Conservation (phyloP, 2,888 invertebrate species). For the Leptopilina drosophilae region DNA sequence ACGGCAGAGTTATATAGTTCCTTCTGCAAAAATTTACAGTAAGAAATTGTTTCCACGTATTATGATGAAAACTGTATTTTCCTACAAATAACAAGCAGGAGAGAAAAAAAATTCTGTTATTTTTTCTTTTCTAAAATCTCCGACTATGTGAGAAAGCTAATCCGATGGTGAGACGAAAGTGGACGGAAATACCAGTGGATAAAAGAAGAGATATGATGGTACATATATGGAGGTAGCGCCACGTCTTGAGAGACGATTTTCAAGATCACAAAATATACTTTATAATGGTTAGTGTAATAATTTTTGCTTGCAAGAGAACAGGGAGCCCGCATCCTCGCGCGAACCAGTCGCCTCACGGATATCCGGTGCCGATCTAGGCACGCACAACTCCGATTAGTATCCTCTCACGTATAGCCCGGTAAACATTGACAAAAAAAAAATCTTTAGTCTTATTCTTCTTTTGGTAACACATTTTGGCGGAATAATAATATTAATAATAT, state of each 20-base stretch:
- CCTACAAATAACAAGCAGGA: no score
- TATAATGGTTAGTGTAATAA: conserved; percentile 33
- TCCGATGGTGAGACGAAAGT: background rate
- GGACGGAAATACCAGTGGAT: conserved; percentile 28
- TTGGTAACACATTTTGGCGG: background rate
- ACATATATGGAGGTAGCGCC: background rate
- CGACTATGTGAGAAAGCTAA: background rate
- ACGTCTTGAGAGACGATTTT: conserved; percentile 27
- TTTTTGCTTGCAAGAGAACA: conserved; percentile 53
- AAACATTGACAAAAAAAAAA: conserved; percentile 1
- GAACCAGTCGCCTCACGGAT: conserved; percentile 69
- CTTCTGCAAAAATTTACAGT: no score
- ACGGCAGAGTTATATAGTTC: no score
- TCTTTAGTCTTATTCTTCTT: background rate
- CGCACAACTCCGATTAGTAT: conserved; percentile 52
- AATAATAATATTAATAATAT: no score
- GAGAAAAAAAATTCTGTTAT: no score
- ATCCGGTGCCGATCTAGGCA: conserved; percentile 68
- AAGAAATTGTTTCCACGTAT: no score
- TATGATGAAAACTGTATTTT: no score
- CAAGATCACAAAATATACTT: conserved; percentile 9
- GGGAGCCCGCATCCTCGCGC: conserved; percentile 68
- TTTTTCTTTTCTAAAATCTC: background rate
- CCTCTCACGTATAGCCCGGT: conserved; percentile 35
- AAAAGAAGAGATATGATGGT: background rate